A percentile compares a stretch with the other conserved stretches of the same genome.
phyloP scores from a whole-genome alignment of 2,113 vertebrate genomes.

The Clarias macrocephalus region DNA sequence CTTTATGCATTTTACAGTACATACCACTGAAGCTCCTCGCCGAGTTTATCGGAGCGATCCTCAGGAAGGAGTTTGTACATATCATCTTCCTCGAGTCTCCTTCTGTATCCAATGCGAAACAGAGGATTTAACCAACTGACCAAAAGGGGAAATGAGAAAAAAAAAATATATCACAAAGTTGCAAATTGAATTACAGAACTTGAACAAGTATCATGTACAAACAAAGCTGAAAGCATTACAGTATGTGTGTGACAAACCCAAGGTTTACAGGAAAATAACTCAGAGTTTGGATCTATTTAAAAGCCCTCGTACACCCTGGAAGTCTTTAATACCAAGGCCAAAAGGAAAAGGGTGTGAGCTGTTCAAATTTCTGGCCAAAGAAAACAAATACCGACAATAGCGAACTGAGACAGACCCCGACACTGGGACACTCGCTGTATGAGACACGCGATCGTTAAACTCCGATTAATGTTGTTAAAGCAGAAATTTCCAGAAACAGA shows the following conservation, averaged over 20 bases:
- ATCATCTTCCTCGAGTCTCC: slow-evolving; percentile 89
- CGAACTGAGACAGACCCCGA: neutral
- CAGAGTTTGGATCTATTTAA: neutral
- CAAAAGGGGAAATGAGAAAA: neutral
- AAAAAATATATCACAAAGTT: neutral
- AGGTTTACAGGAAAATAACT: neutral
- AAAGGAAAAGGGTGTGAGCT: slow-evolving; percentile 14
- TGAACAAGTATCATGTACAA: neutral
- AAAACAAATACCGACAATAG: slow-evolving; percentile 18
- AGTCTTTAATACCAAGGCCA: neutral
- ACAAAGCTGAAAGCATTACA: neutral
- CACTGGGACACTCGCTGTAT: neutral
- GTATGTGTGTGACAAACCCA: neutral
- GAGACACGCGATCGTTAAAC: neutral
- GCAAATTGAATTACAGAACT: neutral
- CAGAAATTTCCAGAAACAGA: too few relatives aligned
- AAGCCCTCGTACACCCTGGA: neutral
- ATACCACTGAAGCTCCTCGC: slow-evolving; percentile 86
- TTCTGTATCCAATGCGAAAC: slow-evolving; percentile 83
- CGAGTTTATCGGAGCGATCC: slow-evolving; percentile 82
- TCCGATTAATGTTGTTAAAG: neutral
- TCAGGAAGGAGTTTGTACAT: slow-evolving; percentile 86
- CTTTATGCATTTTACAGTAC: slow-evolving; percentile 22
- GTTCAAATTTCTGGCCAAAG: neutral
- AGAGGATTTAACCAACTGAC: slow-evolving; percentile 92